A percentile compares a stretch with the other conserved stretches of the same genome.
These are phyloP conservation scores for Ceryle rudis DNA, from an alignment of 2,797 vertebrate species.

Conservation along the genomic window DNA sequence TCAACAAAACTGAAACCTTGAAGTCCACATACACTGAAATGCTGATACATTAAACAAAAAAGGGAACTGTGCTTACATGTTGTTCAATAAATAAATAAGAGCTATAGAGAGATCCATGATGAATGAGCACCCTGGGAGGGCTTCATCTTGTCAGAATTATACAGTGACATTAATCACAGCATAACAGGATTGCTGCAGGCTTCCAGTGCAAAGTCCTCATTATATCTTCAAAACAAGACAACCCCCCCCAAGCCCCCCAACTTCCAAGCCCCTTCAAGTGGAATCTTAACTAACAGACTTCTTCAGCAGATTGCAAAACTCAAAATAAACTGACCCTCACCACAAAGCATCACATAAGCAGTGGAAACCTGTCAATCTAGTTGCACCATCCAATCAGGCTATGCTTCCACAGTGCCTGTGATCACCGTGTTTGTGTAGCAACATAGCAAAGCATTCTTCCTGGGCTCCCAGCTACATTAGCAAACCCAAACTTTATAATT, in stretches of 20 bases:
- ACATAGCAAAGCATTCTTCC: neutral
- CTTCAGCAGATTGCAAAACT: neutral
- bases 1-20: constrained; percentile 80
- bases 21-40: constrained; percentile 74
- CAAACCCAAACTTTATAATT: neutral
- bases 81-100: constrained; percentile 80
- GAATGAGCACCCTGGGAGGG: constrained; percentile 55
- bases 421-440: neutral
- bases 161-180: constrained; percentile 75
- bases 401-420: neutral
- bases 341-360: neutral
- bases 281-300: neutral
- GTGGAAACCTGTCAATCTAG: neutral
- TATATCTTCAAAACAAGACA: constrained; percentile 63
- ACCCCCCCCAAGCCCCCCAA: neutral
- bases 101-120: constrained; percentile 48
- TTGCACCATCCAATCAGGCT: neutral
- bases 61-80: constrained; percentile 72
- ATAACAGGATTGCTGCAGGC: constrained; percentile 63
- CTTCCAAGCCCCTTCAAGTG: constrained; percentile 5
- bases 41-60: constrained; percentile 76
- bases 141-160: constrained; percentile 56
- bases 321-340: constrained; percentile 4
- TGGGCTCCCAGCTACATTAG: neutral
- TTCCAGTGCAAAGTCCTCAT: constrained; percentile 68